phyloP scores from a whole-genome alignment of 1,140 invertebrate genomes.

The Oedothorax gibbosus region DNA sequence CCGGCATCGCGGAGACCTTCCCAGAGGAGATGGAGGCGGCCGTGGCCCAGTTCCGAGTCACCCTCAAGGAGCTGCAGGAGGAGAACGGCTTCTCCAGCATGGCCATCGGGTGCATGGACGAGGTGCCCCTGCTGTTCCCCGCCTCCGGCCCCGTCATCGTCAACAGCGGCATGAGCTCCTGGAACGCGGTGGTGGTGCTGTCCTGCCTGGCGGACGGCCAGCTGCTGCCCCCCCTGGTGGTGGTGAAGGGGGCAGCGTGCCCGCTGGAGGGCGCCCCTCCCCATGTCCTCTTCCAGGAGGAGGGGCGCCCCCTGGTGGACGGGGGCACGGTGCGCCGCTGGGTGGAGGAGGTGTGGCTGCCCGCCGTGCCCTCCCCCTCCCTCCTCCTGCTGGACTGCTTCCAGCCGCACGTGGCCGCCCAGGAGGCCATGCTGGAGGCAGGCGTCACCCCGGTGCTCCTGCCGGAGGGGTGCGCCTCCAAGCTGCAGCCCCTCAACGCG shows the following conservation, averaged over 20 bases:
- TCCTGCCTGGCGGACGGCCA: constrained; percentile 48
- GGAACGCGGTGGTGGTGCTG: constrained; percentile 49
- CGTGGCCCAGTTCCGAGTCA: constrained; percentile 43
- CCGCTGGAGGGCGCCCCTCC: neutral
- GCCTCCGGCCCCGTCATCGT: constrained; percentile 40
- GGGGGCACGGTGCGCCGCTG: constrained; percentile 15
- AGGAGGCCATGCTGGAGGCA: constrained; percentile 43
- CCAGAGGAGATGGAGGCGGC: constrained; percentile 56
- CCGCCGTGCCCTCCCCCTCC: constrained; percentile 43
- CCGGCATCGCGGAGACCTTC: constrained; percentile 46
- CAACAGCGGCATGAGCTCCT: constrained; percentile 52
- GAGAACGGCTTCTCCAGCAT: constrained; percentile 45
- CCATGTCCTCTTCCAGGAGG: constrained; percentile 36
- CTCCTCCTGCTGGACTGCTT: constrained; percentile 48
- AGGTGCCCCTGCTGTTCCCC: constrained; percentile 40
- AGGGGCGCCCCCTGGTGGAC: constrained; percentile 31
- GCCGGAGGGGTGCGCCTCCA: constrained; percentile 57
- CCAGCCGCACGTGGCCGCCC: constrained; percentile 38
- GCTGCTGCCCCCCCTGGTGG: constrained; percentile 49
- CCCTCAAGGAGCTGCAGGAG: constrained; percentile 51
- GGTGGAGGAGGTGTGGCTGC: constrained; percentile 44
- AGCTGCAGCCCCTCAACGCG: constrained; percentile 48
- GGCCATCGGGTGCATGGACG: constrained; percentile 55
- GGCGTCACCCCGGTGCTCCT: constrained; percentile 48
- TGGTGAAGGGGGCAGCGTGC: constrained; percentile 17